phyloP scores from a whole-genome alignment of 1,140 invertebrate species.

The Battus philenor region DNA sequence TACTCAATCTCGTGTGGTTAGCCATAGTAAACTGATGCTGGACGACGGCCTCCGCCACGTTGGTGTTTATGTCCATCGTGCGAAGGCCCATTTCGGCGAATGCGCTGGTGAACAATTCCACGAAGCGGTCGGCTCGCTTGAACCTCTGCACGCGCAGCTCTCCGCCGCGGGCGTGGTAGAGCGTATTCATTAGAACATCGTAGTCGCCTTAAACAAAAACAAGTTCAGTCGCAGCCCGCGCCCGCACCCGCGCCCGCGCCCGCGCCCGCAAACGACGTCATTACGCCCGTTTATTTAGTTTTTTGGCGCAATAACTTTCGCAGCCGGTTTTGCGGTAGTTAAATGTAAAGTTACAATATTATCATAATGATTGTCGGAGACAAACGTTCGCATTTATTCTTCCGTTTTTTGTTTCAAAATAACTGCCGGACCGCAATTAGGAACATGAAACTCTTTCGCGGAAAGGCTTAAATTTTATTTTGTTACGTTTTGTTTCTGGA shows the following conservation, averaged over 20 bases:
- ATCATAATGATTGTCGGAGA: no score
- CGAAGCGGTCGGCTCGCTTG: conserved; percentile 54
- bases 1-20: conserved; percentile 78
- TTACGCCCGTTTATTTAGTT: neutral
- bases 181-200: conserved; percentile 62
- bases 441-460: no score
- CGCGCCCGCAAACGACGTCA: no score
- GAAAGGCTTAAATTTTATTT: no score
- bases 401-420: no score
- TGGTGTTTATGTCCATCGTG: conserved; percentile 58
- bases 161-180: conserved; percentile 61
- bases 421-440: no score
- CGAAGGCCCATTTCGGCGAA: conserved; percentile 63
- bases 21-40: conserved; percentile 73
- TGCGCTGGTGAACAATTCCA: conserved; percentile 51
- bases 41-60: conserved; percentile 68
- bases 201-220: conserved; percentile 57
- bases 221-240: conserved; percentile 3
- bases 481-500: no score
- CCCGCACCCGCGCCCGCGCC: no score
- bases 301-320: no score
- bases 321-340: no score
- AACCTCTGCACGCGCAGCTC: conserved; percentile 62
- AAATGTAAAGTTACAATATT: no score
- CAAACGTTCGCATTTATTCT: no score